These are phyloP conservation scores for Pogonomyrmex californicus DNA, from an alignment of 1,140 invertebrate species.

Conservation along the genomic window DNA sequence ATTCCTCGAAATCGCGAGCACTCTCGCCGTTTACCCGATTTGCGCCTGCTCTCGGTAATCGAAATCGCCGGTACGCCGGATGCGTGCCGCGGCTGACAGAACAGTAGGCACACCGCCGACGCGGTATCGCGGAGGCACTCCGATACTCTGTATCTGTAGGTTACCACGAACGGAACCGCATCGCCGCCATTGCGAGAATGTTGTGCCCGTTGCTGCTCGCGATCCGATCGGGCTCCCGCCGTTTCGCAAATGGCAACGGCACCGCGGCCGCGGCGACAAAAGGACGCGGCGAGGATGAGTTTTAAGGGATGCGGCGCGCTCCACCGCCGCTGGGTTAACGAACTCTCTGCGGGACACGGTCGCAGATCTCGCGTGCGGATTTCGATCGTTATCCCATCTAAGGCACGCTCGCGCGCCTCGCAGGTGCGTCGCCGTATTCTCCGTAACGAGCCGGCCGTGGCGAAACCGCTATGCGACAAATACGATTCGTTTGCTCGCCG, in stretches of 20 bases:
- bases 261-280: slow-evolving; percentile 60
- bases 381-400: slow-evolving; percentile 77
- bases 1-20: not conserved
- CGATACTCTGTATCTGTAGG: slow-evolving; percentile 22
- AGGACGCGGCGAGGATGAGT: slow-evolving; percentile 67
- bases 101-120: slow-evolving; percentile 66
- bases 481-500: slow-evolving; percentile 48
- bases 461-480: slow-evolving; percentile 58
- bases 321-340: slow-evolving; percentile 42
- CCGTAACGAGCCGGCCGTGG: slow-evolving; percentile 42
- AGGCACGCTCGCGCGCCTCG: slow-evolving; percentile 62
- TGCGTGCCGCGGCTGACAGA: slow-evolving; percentile 67
- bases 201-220: not conserved
- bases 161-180: slow-evolving; percentile 38
- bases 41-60: slow-evolving; percentile 19
- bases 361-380: slow-evolving; percentile 62
- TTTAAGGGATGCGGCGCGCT: slow-evolving; percentile 62
- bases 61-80: slow-evolving; percentile 48
- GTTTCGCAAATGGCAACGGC: slow-evolving; percentile 68
- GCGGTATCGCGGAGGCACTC: slow-evolving; percentile 54
- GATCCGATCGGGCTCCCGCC: slow-evolving; percentile 68
- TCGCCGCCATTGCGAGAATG: slow-evolving; percentile 50
- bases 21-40: slow-evolving; percentile 33
- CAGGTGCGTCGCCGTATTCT: slow-evolving; percentile 63
- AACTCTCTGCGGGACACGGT: not conserved